Evolutionary conservation across 2,888 invertebrate genomes (phyloP).

Genomic region (Drosophila melanosoma): DNA sequence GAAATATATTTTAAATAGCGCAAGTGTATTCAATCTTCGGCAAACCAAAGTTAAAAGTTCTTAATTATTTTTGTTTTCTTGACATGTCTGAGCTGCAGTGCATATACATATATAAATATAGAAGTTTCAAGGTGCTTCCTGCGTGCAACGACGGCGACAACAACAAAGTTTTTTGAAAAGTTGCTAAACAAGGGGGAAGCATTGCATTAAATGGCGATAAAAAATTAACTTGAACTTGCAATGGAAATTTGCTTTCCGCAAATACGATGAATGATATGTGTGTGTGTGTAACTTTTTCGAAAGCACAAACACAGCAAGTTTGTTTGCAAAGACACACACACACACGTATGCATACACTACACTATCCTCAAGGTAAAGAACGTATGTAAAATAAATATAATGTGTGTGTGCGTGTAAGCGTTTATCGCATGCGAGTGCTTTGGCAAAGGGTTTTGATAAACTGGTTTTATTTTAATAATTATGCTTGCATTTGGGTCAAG

Average conservation of each 20-base stretch:
- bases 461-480: slow-evolving; percentile 69
- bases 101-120: slow-evolving; percentile 68
- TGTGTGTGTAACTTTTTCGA: slow-evolving; percentile 41
- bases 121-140: slow-evolving; percentile 83
- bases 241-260: slow-evolving; percentile 74
- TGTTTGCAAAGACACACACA: not conserved
- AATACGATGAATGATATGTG: slow-evolving; percentile 29
- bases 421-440: slow-evolving; percentile 51
- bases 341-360: slow-evolving; percentile 23
- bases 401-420: slow-evolving; percentile 4
- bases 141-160: slow-evolving; percentile 42
- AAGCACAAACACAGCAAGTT: slow-evolving; percentile 51
- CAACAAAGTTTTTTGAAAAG: slow-evolving; percentile 65
- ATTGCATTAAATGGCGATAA: slow-evolving; percentile 71
- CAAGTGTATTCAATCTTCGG: slow-evolving; percentile 6
- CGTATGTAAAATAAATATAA: slow-evolving; percentile 29
- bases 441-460: slow-evolving; percentile 75
- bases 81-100: slow-evolving; percentile 46
- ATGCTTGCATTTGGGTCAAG: slow-evolving; percentile 75
- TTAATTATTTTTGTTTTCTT: slow-evolving; percentile 17
- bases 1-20: not conserved
- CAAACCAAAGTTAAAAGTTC: slow-evolving; percentile 5
- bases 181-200: slow-evolving; percentile 61
- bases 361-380: slow-evolving; percentile 73
- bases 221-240: slow-evolving; percentile 76